Base-by-base conservation (phyloP, 92 coral and sea anemone species). In the Phenganax subtilis region DNA sequence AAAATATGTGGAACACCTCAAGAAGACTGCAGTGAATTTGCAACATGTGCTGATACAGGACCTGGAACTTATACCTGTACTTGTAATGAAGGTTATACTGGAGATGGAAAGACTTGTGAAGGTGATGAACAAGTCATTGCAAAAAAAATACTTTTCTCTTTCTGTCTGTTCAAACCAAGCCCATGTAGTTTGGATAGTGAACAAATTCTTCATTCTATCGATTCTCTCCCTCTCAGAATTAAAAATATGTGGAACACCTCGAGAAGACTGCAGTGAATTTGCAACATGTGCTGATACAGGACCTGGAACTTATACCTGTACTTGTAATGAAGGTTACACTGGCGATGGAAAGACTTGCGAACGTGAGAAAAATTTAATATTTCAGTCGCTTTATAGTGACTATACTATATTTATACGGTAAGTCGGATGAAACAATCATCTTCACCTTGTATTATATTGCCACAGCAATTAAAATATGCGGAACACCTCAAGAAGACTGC, bases 41-140 rank as follows among this genome's bases (percentile, higher is more conserved):
- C 83, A 44, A 79, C 60, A 28, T 79, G 83, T 69, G n/a, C 83
- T 63, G 74, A 79, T 62, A 79, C 83, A 61, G 83, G 73, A 61
- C 74, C 83, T 63, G 83, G 83, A 65, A 63, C 73, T 6, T 79
- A 63, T 51, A 53, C 9, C 1, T 79, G 83, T 51, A 79, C 83
- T 20, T 79, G 83, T 29, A 79, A 79, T 20, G 53, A 63, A 79
- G 83, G 83, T 9, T 79, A 79, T 28, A 52, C 74, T 63, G 83
- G 83, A 63, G 83, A 79, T 53, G 77, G 77, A 20, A 73, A 73
- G 51, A 75, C 65, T 15, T 75, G 80, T 57, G 51, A 56, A 75
- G 80, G 80, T 75, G 25, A 44, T 51, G 12, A 4, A 8, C n/a
- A 15, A 15, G 25, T 15, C 28, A 61, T 61, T 61, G 17, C 25